These are phyloP conservation scores for Acanthococcus lagerstroemiae DNA, from an alignment of 2,888 invertebrate genomes.

Conservation along the genomic window DNA sequence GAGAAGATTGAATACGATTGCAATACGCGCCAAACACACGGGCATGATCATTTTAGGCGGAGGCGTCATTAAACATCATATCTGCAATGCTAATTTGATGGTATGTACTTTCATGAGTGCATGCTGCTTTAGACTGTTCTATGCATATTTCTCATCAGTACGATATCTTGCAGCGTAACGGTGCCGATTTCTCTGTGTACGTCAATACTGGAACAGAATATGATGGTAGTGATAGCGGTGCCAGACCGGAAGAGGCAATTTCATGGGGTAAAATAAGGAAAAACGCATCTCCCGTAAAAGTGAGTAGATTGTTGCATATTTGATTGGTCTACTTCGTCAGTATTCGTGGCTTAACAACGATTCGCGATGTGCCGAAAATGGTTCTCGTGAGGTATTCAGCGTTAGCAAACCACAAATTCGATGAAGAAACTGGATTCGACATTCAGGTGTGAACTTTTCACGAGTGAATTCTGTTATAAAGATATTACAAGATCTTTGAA, in stretches of 20 bases:
- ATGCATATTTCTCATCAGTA: background rate
- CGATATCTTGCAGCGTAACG: slow-evolving; percentile 64
- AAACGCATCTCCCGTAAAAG: slow-evolving; percentile 80
- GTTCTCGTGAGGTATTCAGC: background rate
- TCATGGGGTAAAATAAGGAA: slow-evolving; percentile 97
- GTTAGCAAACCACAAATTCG: background rate
- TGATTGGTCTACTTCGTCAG: background rate
- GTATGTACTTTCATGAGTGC: slow-evolving; percentile 43
- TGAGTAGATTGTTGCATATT: slow-evolving; percentile 40
- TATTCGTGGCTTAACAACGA: background rate
- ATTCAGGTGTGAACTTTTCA: too few species aligned
- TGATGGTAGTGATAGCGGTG: slow-evolving; percentile 97
- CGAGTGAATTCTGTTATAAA: too few species aligned
- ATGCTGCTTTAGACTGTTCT: background rate
- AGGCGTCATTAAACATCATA: slow-evolving; percentile 96
- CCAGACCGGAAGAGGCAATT: slow-evolving; percentile 93
- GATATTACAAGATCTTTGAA: too few species aligned
- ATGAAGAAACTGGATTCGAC: too few species aligned
- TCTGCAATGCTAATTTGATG: slow-evolving; percentile 99
- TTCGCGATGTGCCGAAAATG: background rate
- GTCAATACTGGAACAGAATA: slow-evolving; percentile 92
- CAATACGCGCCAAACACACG: slow-evolving; percentile 82
- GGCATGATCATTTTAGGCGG: slow-evolving; percentile 96
- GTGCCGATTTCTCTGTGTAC: slow-evolving; percentile 90
- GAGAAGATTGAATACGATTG: slow-evolving; percentile 79